Percentiles rank a stretch among this genome's conserved stretches.
These are phyloP conservation scores for Eucidaris tribuloides DNA, from an alignment of 35 echinoderm and acorn worm species.

Conservation along the genomic window DNA sequence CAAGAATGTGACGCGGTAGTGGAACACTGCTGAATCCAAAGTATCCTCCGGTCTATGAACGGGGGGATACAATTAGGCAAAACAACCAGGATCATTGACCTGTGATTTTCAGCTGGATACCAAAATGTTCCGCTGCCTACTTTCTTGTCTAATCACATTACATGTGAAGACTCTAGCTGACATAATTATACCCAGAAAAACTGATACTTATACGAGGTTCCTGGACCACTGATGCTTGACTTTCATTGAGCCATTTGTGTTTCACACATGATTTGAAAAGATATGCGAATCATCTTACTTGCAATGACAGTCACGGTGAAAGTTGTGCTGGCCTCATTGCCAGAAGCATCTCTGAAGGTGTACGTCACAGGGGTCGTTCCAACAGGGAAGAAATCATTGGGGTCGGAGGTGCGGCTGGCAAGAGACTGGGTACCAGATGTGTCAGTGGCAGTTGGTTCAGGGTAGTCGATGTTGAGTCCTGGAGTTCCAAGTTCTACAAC, in stretches of 20 bases:
- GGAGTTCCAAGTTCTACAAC: background rate
- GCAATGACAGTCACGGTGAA: conserved; percentile 57
- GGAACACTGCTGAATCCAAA: too few species aligned
- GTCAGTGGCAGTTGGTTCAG: conserved; percentile 68
- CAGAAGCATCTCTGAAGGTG: conserved; percentile 50
- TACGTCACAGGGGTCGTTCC: conserved; percentile 59
- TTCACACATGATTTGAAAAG: background rate
- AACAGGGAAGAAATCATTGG: conserved; percentile 51
- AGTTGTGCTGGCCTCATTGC: conserved; percentile 44
- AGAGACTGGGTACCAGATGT: conserved; percentile 39
- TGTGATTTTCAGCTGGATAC: too few species aligned
- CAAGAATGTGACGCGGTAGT: too few species aligned
- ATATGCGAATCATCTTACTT: background rate
- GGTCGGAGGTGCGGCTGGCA: background rate
- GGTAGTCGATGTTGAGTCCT: background rate
- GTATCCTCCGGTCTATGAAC: too few species aligned
- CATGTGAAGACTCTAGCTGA: too few species aligned
- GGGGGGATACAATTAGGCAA: too few species aligned
- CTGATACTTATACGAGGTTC: background rate
- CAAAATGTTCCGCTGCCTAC: too few species aligned
- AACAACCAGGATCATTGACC: too few species aligned
- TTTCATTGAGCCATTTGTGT: background rate
- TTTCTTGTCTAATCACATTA: too few species aligned
- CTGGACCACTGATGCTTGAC: background rate
- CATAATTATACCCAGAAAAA: too few species aligned